These are phyloP conservation scores for Nibea albiflora DNA, from an alignment of 2,113 vertebrate species.

Conservation along the genomic window DNA sequence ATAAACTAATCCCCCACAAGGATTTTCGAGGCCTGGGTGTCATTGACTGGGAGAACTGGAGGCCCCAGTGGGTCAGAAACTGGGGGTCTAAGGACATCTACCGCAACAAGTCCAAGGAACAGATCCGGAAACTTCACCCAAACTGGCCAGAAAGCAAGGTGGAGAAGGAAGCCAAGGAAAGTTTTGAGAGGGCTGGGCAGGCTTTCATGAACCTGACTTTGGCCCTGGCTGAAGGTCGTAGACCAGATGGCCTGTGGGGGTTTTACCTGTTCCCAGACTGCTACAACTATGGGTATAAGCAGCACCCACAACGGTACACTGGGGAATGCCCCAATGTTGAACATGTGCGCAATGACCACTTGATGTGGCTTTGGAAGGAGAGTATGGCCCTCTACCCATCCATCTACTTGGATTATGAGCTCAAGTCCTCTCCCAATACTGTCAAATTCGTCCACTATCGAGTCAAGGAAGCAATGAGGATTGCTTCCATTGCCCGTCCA, in stretches of 20 bases:
- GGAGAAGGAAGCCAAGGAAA: conserved; percentile 86
- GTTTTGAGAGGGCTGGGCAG: conserved; percentile 89
- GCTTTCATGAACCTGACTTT: conserved; percentile 90
- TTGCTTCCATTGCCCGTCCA: conserved; percentile 86
- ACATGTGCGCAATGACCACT: conserved; percentile 86
- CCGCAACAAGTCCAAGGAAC: conserved; percentile 88
- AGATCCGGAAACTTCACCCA: conserved; percentile 87
- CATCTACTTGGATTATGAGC: conserved; percentile 89
- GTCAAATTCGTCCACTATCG: conserved; percentile 92
- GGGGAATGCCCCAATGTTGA: conserved; percentile 91
- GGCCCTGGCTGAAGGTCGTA: conserved; percentile 84
- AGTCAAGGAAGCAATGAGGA: conserved; percentile 91
- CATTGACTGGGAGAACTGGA: conserved; percentile 95
- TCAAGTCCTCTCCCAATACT: conserved; percentile 89
- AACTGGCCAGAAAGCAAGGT: conserved; percentile 88
- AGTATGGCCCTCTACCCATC: conserved; percentile 92
- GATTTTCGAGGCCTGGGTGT: conserved; percentile 90
- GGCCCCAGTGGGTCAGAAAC: conserved; percentile 93
- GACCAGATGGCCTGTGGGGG: conserved; percentile 89
- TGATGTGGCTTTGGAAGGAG: conserved; percentile 92
- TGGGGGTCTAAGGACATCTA: conserved; percentile 92
- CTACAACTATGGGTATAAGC: conserved; percentile 93
- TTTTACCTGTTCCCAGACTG: conserved; percentile 95
- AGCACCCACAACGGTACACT: conserved; percentile 86
- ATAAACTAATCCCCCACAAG: conserved; percentile 85